phyloP scores from a whole-genome alignment of 2,888 invertebrate species.

The Ectemnius lituratus region DNA sequence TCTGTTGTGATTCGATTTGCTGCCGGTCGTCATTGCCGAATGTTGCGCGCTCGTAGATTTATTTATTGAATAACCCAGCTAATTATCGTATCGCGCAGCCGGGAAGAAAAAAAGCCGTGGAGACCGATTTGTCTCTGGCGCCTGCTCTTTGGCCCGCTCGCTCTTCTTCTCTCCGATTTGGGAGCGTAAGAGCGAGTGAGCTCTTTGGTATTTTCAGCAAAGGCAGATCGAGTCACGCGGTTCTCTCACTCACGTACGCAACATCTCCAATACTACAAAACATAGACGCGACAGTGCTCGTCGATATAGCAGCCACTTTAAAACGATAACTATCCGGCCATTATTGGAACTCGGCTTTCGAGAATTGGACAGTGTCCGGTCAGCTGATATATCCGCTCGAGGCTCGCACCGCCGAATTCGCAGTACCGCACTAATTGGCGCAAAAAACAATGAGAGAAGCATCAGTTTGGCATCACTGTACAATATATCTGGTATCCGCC shows the following conservation, averaged over 20 bases:
- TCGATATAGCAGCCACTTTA: not conserved
- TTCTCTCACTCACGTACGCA: too few relatives aligned
- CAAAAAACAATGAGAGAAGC: constrained; percentile 61
- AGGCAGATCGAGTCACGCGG: constrained; percentile 14
- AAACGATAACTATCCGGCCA: not conserved
- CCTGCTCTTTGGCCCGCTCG: constrained; percentile 26
- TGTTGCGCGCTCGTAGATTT: not conserved
- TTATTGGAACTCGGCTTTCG: not conserved
- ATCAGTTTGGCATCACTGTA: constrained; percentile 77
- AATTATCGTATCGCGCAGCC: constrained; percentile 13
- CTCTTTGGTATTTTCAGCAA: constrained; percentile 8
- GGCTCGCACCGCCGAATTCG: constrained; percentile 67
- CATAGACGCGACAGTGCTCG: not conserved
- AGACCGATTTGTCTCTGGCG: constrained; percentile 18
- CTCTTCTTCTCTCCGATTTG: not conserved
- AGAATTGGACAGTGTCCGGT: constrained; percentile 2
- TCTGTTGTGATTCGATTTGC: not conserved
- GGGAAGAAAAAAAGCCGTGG: constrained; percentile 2
- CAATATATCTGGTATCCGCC: constrained; percentile 60
- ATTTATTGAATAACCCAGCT: constrained; percentile 4
- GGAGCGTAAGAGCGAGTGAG: not conserved
- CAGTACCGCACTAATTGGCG: constrained; percentile 71
- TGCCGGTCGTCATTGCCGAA: not conserved
- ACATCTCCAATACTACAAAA: too few relatives aligned
- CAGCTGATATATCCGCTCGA: constrained; percentile 58